Base-by-base conservation (phyloP, 2,888 invertebrate species). In the Eudemis profundana region DNA sequence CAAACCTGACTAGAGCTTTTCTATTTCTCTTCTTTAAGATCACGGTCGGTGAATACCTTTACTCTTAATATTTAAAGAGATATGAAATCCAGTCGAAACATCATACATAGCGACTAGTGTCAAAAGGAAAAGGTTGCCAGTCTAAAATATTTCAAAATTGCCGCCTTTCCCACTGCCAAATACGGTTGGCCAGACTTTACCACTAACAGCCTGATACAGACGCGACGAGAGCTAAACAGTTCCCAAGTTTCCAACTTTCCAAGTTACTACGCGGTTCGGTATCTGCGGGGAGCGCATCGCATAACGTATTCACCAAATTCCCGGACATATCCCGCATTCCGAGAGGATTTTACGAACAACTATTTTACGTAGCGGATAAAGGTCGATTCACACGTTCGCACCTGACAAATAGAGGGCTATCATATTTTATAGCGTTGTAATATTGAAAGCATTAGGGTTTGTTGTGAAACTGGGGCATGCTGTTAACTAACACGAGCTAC, bases 381-480 rank as follows among this genome's bases (percentile, higher is more conserved):
- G 8, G 5, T 33, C 10, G 33, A 33, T 33, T 2, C 33, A 33
- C 8, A 33, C 8, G 33, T 8, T 33, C 8, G 33, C 33, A 33
- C 12, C 33, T 33, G 8, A n/a, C n/a, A n/a, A 33, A 33, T 23
- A 3, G 23, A 23, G 5, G 7, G 8, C 5, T 33, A 33, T 33
- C 5, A 33, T 7, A 53, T 53, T 38, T 21, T 14, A 21, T 17
- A 14, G 0, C 2, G 42, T n/a, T 47, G 15, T 40, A 23, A 5
- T 5, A 42, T 54, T 27, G 54, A 27, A 38, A 54, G 40, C 23
- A 40, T 54, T 54, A 42, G 27, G 42, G 40, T 54, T 33, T n/a
- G 12, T 4, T 8, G 10, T 10, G 7, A 17, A 51, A 42, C 54
- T 54, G 12, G 54, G 54, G 23, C 54, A 29, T 12, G 40, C 15